Conservation (phyloP, 1,140 invertebrate genomes). For the Homarus americanus region DNA sequence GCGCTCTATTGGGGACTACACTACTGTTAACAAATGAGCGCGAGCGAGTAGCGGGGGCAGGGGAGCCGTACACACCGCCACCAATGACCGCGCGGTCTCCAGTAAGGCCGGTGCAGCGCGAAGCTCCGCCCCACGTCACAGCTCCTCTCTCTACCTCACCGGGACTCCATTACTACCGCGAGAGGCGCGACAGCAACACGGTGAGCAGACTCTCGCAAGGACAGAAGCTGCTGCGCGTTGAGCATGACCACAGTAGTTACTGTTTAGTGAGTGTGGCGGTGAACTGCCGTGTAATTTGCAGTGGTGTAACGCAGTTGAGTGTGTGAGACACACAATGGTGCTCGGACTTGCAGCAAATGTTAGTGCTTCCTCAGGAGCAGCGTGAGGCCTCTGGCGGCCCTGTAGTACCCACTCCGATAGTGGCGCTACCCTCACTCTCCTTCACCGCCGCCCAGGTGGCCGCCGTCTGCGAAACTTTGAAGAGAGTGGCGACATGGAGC, state of each 20-base stretch:
- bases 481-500: constrained; percentile 97
- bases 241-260: constrained; percentile 42
- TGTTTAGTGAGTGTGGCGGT: constrained; percentile 61
- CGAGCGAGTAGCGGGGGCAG: constrained; percentile 21
- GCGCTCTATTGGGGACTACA: constrained; percentile 18
- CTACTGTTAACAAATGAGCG: constrained; percentile 21
- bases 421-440: constrained; percentile 92
- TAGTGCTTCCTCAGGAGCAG: constrained; percentile 76
- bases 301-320: constrained; percentile 48
- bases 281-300: constrained; percentile 5
- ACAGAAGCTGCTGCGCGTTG: constrained; percentile 26
- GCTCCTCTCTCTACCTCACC: constrained; percentile 23
- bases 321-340: constrained; percentile 69
- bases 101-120: constrained; percentile 46
- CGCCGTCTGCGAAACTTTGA: constrained; percentile 99
- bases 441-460: constrained; percentile 96
- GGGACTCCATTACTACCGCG: constrained; percentile 65
- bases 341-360: constrained; percentile 74
- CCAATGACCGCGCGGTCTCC: constrained; percentile 23
- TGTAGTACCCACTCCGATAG: constrained; percentile 87
- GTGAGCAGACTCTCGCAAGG: constrained; percentile 34
- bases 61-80: not conserved
- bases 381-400: constrained; percentile 79
- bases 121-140: constrained; percentile 47
- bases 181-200: constrained; percentile 65